Base-by-base conservation (phyloP, 2,888 invertebrate species). In the Spisula subtruncata region DNA sequence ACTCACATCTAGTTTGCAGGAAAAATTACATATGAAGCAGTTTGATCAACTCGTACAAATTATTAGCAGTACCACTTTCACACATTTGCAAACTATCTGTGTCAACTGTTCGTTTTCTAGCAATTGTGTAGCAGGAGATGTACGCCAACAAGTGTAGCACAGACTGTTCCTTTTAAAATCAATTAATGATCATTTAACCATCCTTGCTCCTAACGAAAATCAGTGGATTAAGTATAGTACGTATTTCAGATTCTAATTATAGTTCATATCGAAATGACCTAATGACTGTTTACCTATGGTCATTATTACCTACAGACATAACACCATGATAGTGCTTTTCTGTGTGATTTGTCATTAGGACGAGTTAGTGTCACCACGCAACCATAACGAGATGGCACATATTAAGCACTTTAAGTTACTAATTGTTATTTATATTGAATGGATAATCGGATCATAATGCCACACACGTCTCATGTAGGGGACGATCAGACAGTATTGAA, bases 121-220 rank as follows among this genome's bases (percentile, higher is more conserved):
- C 83, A 83, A 4, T 83, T 83, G 71, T 66, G 14, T 20, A 20
- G 20, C 75, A 79, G 54, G 85, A 79, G 51, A 85, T 75, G n/a
- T 6, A 79, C 51, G 20, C 51, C n/a, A 25, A 10, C 41, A 32
- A 41, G 18, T 32, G 18, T 4, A 25, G 12, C 35, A 16, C n/a
- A n/a, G n/a, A n/a, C n/a, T n/a, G n/a, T n/a, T n/a, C n/a, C n/a
- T n/a, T n/a, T n/a, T 79, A 8, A 25, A 66, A 2, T 25, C 60
- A 66, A 66, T 66, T 25, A 66, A 25, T 25, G 25, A n/a, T 66
- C 25, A 66, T 8, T 25, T 12, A 10, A 66, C 25, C 25, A 66
- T 25, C 25, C 60, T 12, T 66, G 60, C 60, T 25, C 25, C 60
- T n/a, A 25, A 25, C 12, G 25, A 66, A 66, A 25, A n/a, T 66